Conservation (phyloP, 1,140 invertebrate genomes). For the Vanessa tameamea region DNA sequence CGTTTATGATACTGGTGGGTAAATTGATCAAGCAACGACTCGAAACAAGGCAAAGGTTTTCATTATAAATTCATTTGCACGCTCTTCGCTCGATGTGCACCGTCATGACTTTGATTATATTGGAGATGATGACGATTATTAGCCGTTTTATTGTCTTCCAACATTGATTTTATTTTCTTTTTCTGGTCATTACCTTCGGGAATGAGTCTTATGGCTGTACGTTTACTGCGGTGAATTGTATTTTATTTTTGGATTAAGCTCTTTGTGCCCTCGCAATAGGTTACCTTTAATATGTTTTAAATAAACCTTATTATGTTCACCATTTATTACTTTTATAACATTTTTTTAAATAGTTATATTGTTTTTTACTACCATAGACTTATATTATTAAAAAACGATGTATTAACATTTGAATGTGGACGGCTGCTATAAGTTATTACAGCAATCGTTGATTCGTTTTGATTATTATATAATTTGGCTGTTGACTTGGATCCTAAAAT, state of each 20-base stretch:
- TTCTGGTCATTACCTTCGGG: constrained; percentile 55
- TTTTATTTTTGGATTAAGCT: constrained; percentile 28
- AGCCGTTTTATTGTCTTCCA: constrained; percentile 69
- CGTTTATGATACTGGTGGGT: constrained; percentile 4
- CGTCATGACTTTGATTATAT: constrained; percentile 74
- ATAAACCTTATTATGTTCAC: background rate
- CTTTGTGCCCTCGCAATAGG: constrained; percentile 17
- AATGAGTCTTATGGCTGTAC: constrained; percentile 34
- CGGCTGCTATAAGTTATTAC: too few relatives aligned
- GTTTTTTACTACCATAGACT: background rate
- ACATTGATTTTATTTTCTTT: constrained; percentile 68
- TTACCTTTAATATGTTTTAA: constrained; percentile 25
- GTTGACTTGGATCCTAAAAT: too few relatives aligned
- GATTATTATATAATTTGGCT: too few relatives aligned
- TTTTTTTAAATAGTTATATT: background rate
- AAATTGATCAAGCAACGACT: constrained; percentile 14
- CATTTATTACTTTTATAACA: background rate
- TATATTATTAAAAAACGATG: background rate
- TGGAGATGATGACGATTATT: constrained; percentile 66
- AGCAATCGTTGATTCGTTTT: too few relatives aligned
- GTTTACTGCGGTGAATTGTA: constrained; percentile 21
- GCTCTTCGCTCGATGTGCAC: constrained; percentile 55
- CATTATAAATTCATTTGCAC: constrained; percentile 78
- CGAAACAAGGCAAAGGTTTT: constrained; percentile 43
- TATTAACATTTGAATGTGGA: background rate